Base-by-base conservation (phyloP, 2,888 invertebrate species). In the Fabriciana adippe region DNA sequence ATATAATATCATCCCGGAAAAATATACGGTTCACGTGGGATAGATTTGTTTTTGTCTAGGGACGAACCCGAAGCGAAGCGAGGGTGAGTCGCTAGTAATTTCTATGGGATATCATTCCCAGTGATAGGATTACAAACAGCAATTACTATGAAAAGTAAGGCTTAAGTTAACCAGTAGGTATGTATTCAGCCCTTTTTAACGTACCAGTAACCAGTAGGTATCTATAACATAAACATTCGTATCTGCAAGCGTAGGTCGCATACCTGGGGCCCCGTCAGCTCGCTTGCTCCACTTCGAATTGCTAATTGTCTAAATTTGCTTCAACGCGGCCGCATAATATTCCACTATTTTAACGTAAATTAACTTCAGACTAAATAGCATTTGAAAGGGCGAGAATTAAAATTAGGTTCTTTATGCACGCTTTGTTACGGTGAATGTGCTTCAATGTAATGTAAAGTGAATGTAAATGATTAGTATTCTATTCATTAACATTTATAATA, bases 321-420 rank as follows among this genome's bases (percentile, higher is more conserved):
- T 59, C 57, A 45, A 57, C 56, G 50, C 64, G 51, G 11, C 56
- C 41, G 56, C 64, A 57, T 64, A 57, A 64, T 57, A 64, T 64
- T 51, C 56, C 64, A 64, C 51, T 64, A 56, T 56, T 57, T 64
- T 51, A 57, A 48, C 64, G 56, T 41, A 57, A 56, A 55, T 51
- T 64, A 64, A 57, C 45, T 57, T 45, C 15, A 21, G 6, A 47
- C 21, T 21, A 57, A 47, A 57, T 57, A 57, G 47, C 21, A 13
- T 59, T 59, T 47, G 15, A 59, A 59, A 59, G 45, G 5, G 57
- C 35, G 26, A 59, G 14, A 57, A 15, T 47, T 57, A 15, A 45
- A 57, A 57, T 57, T 57, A 21, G 16, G 5, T 51, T 18, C 56
- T 56, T 56, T 45, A 57, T 47, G 21, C 18, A 45, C 45, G 21